These are phyloP conservation scores for Agriopis aurantiaria DNA, from an alignment of 2,888 invertebrate genomes.

Conservation along the genomic window DNA sequence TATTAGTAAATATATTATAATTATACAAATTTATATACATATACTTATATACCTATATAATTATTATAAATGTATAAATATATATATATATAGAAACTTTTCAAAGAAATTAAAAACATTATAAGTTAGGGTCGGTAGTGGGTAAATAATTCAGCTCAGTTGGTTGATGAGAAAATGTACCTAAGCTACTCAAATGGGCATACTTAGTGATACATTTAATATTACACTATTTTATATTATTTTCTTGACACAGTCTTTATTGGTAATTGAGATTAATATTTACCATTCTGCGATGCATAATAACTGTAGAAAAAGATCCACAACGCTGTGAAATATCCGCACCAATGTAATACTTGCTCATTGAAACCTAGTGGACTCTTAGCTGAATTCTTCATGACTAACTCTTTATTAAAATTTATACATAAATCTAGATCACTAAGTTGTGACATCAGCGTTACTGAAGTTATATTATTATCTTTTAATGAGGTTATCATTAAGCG, in stretches of 20 bases:
- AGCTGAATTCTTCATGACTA: conserved; percentile 17
- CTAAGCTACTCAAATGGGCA: too few relatives aligned
- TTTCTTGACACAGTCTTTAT: neutral
- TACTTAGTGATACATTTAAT: too few relatives aligned
- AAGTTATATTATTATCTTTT: conserved; percentile 2
- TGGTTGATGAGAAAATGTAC: too few relatives aligned
- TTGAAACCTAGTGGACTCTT: conserved; percentile 26
- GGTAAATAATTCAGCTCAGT: too few relatives aligned
- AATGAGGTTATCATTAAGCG: conserved; percentile 14
- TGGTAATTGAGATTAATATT: conserved; percentile 11
- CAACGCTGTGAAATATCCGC: conserved; percentile 42
- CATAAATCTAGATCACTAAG: neutral
- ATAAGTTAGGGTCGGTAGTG: too few relatives aligned
- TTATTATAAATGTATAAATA: too few relatives aligned
- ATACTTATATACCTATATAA: too few relatives aligned
- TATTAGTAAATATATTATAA: too few relatives aligned
- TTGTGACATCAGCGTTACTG: neutral
- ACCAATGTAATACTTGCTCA: conserved; percentile 41
- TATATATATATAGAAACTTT: too few relatives aligned
- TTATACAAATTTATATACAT: too few relatives aligned
- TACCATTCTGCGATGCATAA: conserved; percentile 43
- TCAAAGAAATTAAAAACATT: too few relatives aligned
- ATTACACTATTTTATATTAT: too few relatives aligned
- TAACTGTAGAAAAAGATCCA: conserved; percentile 42
- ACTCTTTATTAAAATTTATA: neutral